Conservation (phyloP, 2,888 invertebrate genomes). For the Apamea epomidion region DNA sequence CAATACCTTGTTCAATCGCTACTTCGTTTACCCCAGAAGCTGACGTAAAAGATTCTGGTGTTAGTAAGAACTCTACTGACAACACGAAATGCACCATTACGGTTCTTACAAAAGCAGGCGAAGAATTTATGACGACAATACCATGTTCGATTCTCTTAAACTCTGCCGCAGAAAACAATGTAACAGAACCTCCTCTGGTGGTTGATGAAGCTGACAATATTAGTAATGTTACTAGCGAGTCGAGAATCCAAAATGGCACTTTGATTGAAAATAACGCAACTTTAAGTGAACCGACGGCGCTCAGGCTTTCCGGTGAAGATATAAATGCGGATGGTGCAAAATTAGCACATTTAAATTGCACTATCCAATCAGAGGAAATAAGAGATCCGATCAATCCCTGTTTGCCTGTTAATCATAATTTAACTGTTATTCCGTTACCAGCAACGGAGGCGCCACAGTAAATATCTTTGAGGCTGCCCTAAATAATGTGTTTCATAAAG, state of each 20-base stretch:
- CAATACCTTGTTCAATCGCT: slow-evolving; percentile 88
- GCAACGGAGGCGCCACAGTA: slow-evolving; percentile 61
- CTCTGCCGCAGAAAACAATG: slow-evolving; percentile 87
- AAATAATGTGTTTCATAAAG: slow-evolving; percentile 10
- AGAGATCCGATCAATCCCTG: slow-evolving; percentile 87
- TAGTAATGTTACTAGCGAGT: slow-evolving; percentile 51
- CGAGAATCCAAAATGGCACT: slow-evolving; percentile 31
- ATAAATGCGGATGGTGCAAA: slow-evolving; percentile 62
- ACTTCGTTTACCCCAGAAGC: slow-evolving; percentile 88
- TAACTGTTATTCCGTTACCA: slow-evolving; percentile 83
- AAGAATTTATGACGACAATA: slow-evolving; percentile 87
- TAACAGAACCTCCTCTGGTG: slow-evolving; percentile 81
- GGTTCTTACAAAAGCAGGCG: slow-evolving; percentile 82
- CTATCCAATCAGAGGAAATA: slow-evolving; percentile 75
- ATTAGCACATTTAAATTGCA: slow-evolving; percentile 74
- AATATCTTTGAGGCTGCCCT: background rate
- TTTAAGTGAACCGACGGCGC: slow-evolving; percentile 73
- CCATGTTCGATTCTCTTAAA: slow-evolving; percentile 87
- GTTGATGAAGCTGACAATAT: slow-evolving; percentile 65
- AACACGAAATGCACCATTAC: slow-evolving; percentile 87
- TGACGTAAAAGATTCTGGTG: slow-evolving; percentile 80
- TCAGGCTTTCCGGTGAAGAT: slow-evolving; percentile 70
- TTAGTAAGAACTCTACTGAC: slow-evolving; percentile 75
- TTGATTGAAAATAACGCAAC: slow-evolving; percentile 48
- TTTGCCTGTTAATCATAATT: slow-evolving; percentile 80